Evolutionary conservation across 2,113 vertebrate genomes (phyloP).

Genomic region (Dasypus novemcinctus): DNA sequence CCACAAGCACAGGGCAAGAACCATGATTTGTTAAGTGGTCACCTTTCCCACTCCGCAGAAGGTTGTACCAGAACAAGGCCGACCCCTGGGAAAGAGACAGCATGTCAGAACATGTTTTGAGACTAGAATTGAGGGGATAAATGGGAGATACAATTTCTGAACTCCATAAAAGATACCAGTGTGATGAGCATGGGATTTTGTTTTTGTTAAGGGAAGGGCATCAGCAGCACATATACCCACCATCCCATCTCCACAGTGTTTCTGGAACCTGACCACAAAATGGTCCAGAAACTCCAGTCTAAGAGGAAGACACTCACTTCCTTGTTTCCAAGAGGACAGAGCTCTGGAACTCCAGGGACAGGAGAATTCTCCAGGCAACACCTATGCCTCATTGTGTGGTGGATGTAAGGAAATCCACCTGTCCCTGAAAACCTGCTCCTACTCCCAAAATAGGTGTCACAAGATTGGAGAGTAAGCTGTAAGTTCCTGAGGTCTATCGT

Average conservation of each 20-base stretch:
- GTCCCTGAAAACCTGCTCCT: not conserved
- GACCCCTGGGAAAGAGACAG: constrained; percentile 86
- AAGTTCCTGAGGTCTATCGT: not conserved
- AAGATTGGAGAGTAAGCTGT: not conserved
- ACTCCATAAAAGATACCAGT: not conserved
- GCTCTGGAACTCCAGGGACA: not conserved
- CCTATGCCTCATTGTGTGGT: not conserved
- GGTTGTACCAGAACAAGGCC: constrained; percentile 94
- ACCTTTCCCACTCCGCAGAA: constrained; percentile 91
- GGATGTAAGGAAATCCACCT: not conserved
- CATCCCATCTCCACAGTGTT: not conserved
- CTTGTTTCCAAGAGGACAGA: not conserved
- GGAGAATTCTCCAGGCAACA: not conserved
- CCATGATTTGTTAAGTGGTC: constrained; percentile 92
- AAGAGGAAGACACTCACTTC: not conserved
- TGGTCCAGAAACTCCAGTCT: not conserved
- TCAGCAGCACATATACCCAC: not conserved
- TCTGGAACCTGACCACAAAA: not conserved
- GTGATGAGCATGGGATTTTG: not conserved
- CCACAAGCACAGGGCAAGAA: constrained; percentile 93
- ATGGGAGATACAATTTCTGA: not conserved
- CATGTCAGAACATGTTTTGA: not conserved
- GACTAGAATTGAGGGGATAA: not conserved
- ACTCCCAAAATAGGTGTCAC: not conserved
- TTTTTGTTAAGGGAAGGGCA: not conserved